phyloP scores from a whole-genome alignment of 2,888 invertebrate species.

The Papilio gigon region DNA sequence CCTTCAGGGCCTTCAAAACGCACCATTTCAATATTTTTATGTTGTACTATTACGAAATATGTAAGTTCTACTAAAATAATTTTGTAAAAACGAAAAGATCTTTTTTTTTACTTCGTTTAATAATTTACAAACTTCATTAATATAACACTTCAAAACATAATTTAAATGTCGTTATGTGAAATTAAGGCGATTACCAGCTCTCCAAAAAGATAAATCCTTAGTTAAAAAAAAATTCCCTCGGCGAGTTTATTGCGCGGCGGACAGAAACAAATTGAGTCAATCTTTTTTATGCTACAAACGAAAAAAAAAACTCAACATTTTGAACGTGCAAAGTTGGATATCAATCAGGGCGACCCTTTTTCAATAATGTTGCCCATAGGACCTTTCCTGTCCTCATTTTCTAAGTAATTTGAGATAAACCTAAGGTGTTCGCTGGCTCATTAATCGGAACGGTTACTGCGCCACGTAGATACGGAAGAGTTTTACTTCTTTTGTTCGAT shows the following conservation, averaged over 20 bases:
- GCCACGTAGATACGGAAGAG: not conserved
- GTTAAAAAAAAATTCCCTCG: conserved; percentile 72
- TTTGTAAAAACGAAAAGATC: not conserved
- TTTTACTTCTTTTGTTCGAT: not conserved
- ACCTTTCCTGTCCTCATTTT: conserved; percentile 69
- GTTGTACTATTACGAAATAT: not conserved
- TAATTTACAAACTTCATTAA: conserved; percentile 56
- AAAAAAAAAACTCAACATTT: conserved; percentile 73
- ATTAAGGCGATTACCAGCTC: conserved; percentile 71
- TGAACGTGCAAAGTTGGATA: conserved; percentile 79
- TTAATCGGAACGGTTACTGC: conserved; percentile 2
- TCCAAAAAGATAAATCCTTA: conserved; percentile 72
- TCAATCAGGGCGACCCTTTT: conserved; percentile 80
- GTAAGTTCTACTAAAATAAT: not conserved
- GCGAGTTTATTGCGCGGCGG: conserved; percentile 77
- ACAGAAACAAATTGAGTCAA: conserved; percentile 81
- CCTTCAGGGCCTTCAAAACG: conserved; percentile 6
- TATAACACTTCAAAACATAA: conserved; percentile 53
- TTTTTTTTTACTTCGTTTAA: conserved; percentile 28
- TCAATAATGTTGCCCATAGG: conserved; percentile 76
- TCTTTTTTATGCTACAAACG: conserved; percentile 72
- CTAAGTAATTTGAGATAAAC: conserved; percentile 72
- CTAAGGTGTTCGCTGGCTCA: conserved; percentile 60
- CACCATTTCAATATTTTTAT: conserved; percentile 2
- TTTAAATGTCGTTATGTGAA: conserved; percentile 64